Base-by-base conservation (phyloP, 2,888 invertebrate genomes). In the Neria commutata region DNA sequence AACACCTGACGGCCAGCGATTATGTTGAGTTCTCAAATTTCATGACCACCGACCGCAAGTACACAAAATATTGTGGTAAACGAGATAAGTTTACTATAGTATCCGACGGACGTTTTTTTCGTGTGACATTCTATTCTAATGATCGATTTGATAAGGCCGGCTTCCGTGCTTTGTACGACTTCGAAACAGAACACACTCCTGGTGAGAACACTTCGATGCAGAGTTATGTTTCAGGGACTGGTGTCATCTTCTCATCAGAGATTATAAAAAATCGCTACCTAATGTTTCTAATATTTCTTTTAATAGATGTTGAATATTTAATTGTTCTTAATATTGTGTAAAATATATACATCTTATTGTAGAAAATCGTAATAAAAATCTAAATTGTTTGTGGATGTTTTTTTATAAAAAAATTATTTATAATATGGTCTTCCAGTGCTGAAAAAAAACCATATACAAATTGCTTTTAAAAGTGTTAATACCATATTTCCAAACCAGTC, bases 11-110 rank as follows among this genome's bases (percentile, higher is more conserved):
- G 2, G 93, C 94, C 45, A 97, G 96, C 76, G 98, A 98, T 83
- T 97, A 91, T 82, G 92, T 98, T 54, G 94, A 97, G 81, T 95
- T 98, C 83, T 96, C 96, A 48, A 98, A 98, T 84, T 95, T 91
- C 79, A 88, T 92, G 86, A 89, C 92, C 63, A 88, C 90, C 68
- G 98, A 98, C 83, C 87, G 92, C 74, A 94, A 95, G 81, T 94
- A 91, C 81, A 87, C 90, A 49, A 87, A 94, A 74, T 91, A 93
- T 79, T 98, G 98, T 80, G 97, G 97, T 6, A 81, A 78, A 60
- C 67, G 72, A 26, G 68, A 73, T 5, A 90, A 91, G 72, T 91
- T 93, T 77, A 88, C 90, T 74, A 87, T 94, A 40, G 89, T 90
- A 70, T 96, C 96, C 4, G 95, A 97, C 76, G 87, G 91, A 60